A percentile compares a stretch with the other conserved stretches of the same genome.
phyloP scores from a whole-genome alignment of 2,888 invertebrate species.

The Molanna angustata region DNA sequence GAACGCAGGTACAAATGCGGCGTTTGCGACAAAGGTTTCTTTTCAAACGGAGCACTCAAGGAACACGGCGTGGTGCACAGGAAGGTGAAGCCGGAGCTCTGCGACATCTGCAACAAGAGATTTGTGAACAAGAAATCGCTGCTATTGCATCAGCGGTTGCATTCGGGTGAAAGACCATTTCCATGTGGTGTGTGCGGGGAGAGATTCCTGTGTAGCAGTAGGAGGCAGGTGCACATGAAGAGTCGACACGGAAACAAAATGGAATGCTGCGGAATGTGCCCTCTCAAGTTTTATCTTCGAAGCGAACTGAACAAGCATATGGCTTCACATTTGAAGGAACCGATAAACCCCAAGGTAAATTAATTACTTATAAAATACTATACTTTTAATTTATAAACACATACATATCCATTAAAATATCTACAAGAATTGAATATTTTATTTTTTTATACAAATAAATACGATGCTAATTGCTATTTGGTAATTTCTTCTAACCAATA shows the following conservation, averaged over 20 bases:
- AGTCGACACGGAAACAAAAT: too few species aligned
- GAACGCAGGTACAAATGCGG: constrained; percentile 23
- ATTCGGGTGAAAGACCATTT: constrained; percentile 26
- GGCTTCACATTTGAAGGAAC: constrained; percentile 17
- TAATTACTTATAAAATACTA: too few species aligned
- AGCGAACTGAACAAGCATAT: constrained; percentile 26
- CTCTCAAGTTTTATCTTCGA: constrained; percentile 19
- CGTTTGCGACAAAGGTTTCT: constrained; percentile 27
- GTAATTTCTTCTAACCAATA: too few species aligned
- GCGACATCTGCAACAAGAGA: constrained; percentile 15
- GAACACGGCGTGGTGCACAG: constrained; percentile 27
- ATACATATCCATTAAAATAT: too few species aligned
- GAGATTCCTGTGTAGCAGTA: constrained; percentile 23
- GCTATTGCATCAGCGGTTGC: constrained; percentile 23
- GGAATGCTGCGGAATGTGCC: constrained; percentile 19
- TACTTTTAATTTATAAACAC: too few species aligned
- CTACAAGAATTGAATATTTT: too few species aligned
- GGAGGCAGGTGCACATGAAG: constrained; percentile 24
- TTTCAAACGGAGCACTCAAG: constrained; percentile 26
- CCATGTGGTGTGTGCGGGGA: constrained; percentile 22
- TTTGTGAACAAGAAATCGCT: constrained; percentile 25
- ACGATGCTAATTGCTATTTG: too few species aligned
- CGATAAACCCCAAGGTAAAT: neutral
- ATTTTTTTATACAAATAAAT: too few species aligned
- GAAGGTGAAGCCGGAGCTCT: constrained; percentile 16